Evolutionary conservation across 1,140 invertebrate genomes (phyloP).

Genomic region (Ridgeia piscesae): DNA sequence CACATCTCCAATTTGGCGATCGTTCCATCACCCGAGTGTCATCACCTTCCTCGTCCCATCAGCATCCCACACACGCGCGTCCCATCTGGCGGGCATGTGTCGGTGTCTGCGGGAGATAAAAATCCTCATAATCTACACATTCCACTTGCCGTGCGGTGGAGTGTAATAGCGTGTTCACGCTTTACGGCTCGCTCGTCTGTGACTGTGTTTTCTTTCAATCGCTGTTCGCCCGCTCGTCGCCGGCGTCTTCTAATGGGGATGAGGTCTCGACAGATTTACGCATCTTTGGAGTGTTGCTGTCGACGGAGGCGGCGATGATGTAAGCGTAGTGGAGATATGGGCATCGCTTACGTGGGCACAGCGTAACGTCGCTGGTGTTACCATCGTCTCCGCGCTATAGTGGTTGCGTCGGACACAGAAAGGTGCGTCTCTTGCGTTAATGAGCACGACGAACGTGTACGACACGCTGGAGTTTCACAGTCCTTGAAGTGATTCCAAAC

Average conservation of each 20-base stretch:
- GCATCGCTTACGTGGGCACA: background rate
- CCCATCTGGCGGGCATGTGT: background rate
- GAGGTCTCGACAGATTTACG: background rate
- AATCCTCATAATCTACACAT: background rate
- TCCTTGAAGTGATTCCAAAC: background rate
- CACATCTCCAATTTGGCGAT: background rate
- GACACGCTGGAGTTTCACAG: background rate
- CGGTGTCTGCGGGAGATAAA: background rate
- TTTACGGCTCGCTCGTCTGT: background rate
- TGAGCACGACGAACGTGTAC: background rate
- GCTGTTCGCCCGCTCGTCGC: background rate
- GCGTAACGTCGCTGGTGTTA: background rate
- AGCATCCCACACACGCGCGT: background rate
- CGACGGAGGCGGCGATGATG: background rate
- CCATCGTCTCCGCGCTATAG: background rate
- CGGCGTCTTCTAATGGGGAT: background rate
- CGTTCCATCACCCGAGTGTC: background rate
- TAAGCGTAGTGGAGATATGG: background rate
- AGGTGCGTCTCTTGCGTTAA: background rate
- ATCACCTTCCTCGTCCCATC: background rate
- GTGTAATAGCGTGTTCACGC: background rate
- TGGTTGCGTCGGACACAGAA: background rate
- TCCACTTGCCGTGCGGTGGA: background rate
- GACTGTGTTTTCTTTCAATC: background rate
- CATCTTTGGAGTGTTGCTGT: background rate